phyloP scores from a whole-genome alignment of 2,113 vertebrate genomes.

The Cyanoramphus novaezelandiae region DNA sequence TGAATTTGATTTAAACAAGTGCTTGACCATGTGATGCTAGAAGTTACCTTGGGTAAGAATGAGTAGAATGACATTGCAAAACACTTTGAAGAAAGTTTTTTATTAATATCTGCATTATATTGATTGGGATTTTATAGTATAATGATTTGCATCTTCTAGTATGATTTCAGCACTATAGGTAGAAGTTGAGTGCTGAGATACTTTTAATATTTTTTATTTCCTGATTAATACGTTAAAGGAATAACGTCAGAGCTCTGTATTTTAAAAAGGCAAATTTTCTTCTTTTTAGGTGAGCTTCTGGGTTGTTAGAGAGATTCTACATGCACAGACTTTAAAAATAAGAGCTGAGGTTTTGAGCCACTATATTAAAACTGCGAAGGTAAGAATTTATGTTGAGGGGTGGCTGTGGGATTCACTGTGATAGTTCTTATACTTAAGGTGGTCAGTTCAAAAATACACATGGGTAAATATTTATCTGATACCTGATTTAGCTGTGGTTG shows the following conservation, averaged over 20 bases:
- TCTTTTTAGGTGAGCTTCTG: slow-evolving; percentile 93
- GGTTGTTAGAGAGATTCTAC: slow-evolving; percentile 98
- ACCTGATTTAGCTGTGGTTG: slow-evolving; percentile 16
- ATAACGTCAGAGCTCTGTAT: background rate
- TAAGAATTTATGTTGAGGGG: slow-evolving; percentile 57
- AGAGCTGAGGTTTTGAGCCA: slow-evolving; percentile 97
- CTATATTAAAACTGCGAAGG: slow-evolving; percentile 99
- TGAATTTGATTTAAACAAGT: background rate
- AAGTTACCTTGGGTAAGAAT: background rate
- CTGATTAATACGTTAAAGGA: background rate
- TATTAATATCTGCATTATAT: background rate
- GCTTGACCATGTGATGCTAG: background rate
- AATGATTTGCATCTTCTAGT: background rate
- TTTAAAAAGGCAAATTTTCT: background rate
- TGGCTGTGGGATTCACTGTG: background rate
- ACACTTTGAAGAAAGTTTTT: background rate
- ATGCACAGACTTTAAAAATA: slow-evolving; percentile 97
- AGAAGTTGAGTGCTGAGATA: background rate
- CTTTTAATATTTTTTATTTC: background rate
- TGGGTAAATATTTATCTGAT: slow-evolving; percentile 15
- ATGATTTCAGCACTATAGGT: background rate
- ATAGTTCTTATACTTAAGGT: background rate
- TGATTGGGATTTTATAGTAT: background rate
- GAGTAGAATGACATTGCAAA: background rate
- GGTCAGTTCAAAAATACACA: background rate